phyloP scores from a whole-genome alignment of 2,113 vertebrate species.

The Ammodytes dubius region DNA sequence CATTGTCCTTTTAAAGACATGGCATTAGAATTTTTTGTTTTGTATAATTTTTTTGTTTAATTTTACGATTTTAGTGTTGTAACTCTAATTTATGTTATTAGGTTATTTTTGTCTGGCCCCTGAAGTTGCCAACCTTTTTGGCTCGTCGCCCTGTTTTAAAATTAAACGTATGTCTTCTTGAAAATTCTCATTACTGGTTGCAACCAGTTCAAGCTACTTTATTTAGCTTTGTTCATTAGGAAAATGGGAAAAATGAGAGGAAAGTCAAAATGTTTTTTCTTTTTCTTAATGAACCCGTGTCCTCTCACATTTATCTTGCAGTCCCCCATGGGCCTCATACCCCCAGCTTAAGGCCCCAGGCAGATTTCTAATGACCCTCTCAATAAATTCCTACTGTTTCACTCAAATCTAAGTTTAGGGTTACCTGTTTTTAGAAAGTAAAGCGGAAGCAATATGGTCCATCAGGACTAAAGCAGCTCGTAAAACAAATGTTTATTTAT shows the following conservation, averaged over 20 bases:
- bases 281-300: neutral
- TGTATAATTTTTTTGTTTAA: too few relatives aligned
- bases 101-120: neutral
- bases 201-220: neutral
- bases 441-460: conserved; percentile 12
- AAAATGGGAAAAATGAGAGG: neutral
- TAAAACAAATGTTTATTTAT: conserved; percentile 70
- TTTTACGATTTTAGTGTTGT: too few relatives aligned
- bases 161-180: too few relatives aligned
- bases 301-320: neutral
- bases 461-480: neutral
- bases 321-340: neutral
- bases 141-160: too few relatives aligned
- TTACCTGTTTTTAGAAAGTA: neutral
- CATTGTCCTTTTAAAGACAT: neutral
- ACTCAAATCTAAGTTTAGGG: neutral
- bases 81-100: neutral
- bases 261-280: neutral
- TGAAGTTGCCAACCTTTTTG: too few relatives aligned
- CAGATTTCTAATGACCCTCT: neutral
- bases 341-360: neutral
- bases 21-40: too few relatives aligned
- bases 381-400: neutral
- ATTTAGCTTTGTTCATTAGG: neutral
- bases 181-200: neutral